phyloP scores from a whole-genome alignment of 37 sponge, comb jelly and placozoan species.

The Spongilla lacustris region DNA sequence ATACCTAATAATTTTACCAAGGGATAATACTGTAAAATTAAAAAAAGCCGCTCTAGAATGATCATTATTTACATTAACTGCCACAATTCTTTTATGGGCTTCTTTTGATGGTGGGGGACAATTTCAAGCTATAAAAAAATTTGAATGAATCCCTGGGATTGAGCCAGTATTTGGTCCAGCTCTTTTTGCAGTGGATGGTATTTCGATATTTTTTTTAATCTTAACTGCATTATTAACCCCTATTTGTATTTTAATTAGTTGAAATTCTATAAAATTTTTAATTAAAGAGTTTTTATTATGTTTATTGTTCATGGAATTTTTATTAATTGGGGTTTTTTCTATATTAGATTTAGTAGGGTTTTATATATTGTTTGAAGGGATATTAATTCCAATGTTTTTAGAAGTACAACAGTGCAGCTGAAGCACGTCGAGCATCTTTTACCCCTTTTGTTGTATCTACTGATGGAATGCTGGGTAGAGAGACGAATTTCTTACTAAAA shows the following conservation, averaged over 20 bases:
- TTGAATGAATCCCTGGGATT: constrained; percentile 24
- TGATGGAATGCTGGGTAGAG: too few relatives aligned
- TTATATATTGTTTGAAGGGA: constrained; percentile 82
- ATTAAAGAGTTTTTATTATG: constrained; percentile 70
- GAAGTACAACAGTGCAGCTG: too few relatives aligned
- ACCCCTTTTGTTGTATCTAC: too few relatives aligned
- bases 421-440: too few relatives aligned
- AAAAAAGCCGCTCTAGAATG: constrained; percentile 53
- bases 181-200: constrained; percentile 68
- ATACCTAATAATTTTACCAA: constrained; percentile 22
- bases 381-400: constrained; percentile 86
- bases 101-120: constrained; percentile 62
- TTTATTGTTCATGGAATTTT: constrained; percentile 59
- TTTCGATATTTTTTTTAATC: constrained; percentile 69
- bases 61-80: constrained; percentile 60
- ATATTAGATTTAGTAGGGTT: constrained; percentile 70
- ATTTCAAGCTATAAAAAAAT: constrained; percentile 52
- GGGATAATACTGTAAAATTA: constrained; percentile 32
- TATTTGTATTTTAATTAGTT: constrained; percentile 81
- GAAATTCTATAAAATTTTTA: constrained; percentile 60
- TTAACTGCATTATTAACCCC: constrained; percentile 63
- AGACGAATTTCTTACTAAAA: too few relatives aligned
- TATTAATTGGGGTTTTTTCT: constrained; percentile 78
- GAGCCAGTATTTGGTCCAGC: constrained; percentile 25
- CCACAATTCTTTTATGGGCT: constrained; percentile 57